Evolutionary conservation across 2,888 invertebrate genomes (phyloP), one percentile per base, ranked within the genome.

Genomic region (Zygothrica quintamaculata): DNA sequence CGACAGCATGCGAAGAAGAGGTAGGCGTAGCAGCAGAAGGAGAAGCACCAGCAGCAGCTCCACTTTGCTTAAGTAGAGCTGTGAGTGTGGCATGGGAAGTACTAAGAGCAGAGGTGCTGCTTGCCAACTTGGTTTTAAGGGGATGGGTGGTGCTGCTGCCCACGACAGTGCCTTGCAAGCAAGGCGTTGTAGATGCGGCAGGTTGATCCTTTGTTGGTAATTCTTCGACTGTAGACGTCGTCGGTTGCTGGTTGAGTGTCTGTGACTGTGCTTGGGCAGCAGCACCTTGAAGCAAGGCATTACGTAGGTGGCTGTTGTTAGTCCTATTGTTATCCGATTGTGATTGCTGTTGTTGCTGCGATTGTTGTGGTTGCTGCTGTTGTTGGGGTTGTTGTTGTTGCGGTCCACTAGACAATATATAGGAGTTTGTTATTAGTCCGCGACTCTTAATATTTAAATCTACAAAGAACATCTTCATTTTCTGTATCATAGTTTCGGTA

Each of bases 401-500:
- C 7, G 46, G 62, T 40, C 53, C 65, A 31, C 29, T 71, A 12
- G 77, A 70, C 51, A 88, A 62, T 0, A 90, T 88, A 64, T 81
- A 90, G 0, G 90, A 90, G 37, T 90, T 91, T 8, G 90, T 88
- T 26, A 91, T 90, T n/a, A 91, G 60, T 0, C 90, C 91, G 6
- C 89, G 88, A 64, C 90, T 91, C 65, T 90, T 90, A n/a, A 90
- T 89, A 55, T 91, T 90, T 13, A 91, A 74, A 71, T 91, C 91
- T 31, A 90, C 88, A 50, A 91, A 91, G 65, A 91, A 91, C 1
- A 86, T 53, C 65, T 92, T 92, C 92, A 94, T 93, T 88, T 94
- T 94, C 67, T 92, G 92, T 61, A 94, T 89, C 91, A 94, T 93
- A 81, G 92, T 92, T 15, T 93, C 92, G 3, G 94, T 94, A 3